Conservation (phyloP, 37 sponge, comb jelly and placozoan species). For the Spongilla lacustris region DNA sequence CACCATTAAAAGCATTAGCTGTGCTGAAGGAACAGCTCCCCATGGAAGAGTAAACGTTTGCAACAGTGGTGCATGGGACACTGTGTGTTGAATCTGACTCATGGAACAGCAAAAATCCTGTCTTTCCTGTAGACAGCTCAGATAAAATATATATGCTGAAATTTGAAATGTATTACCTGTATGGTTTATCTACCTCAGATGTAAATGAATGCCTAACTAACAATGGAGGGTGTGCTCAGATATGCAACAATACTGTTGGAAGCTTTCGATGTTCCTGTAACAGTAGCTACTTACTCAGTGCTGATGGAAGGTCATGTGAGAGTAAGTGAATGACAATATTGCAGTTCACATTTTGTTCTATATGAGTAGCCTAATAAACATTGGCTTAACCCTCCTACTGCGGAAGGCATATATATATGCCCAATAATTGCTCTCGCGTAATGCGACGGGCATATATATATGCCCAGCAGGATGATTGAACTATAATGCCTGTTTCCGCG, state of each 20-base stretch:
- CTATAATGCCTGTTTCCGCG: no score
- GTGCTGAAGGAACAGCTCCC: constrained; percentile 8
- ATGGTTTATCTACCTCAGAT: constrained; percentile 8
- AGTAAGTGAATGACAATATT: background rate
- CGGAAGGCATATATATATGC: no score
- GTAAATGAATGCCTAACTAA: constrained; percentile 45
- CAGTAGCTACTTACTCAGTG: constrained; percentile 9
- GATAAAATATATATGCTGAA: background rate
- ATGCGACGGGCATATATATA: no score
- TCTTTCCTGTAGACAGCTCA: background rate
- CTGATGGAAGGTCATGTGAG: constrained; percentile 18
- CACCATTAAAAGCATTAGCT: background rate
- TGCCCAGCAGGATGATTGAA: no score
- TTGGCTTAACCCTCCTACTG: no score
- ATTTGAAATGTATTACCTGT: background rate
- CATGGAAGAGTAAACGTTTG: constrained; percentile 10
- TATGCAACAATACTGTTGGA: constrained; percentile 43
- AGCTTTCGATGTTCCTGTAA: constrained; percentile 27
- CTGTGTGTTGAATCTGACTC: constrained; percentile 9
- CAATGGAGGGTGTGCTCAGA: constrained; percentile 41
- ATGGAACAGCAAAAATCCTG: background rate
- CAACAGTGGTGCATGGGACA: constrained; percentile 11
- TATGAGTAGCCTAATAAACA: no score
- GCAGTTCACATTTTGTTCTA: no score
- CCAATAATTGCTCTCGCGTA: no score